Conservation (phyloP, 2,797 vertebrate genomes). For the Mycteria americana region DNA sequence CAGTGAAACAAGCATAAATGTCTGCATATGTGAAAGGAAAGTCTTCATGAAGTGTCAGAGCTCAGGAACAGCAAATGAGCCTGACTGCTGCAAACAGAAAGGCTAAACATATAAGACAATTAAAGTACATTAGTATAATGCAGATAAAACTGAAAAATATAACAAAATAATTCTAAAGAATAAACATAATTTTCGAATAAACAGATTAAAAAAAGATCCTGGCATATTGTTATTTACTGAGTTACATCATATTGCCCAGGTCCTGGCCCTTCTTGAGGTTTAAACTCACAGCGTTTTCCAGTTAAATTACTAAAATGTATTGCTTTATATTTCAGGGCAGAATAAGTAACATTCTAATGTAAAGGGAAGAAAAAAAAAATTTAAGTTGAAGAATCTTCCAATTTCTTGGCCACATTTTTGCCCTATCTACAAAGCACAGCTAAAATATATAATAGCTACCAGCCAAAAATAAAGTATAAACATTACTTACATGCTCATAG, state of each 20-base stretch:
- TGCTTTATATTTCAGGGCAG: constrained; percentile 59
- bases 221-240: constrained; percentile 35
- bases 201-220: background rate
- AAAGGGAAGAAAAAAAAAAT: background rate
- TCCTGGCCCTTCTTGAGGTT: background rate
- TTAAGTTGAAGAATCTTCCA: background rate
- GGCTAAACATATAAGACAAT: background rate
- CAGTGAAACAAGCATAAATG: background rate
- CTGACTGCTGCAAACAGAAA: background rate
- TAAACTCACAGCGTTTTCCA: constrained; percentile 45
- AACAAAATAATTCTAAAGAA: background rate
- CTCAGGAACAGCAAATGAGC: background rate
- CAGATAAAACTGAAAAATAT: fast-evolving
- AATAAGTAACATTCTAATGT: background rate
- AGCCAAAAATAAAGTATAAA: background rate
- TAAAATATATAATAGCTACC: background rate
- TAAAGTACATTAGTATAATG: background rate
- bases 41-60: background rate
- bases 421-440: background rate
- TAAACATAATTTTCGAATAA: background rate
- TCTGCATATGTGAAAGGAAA: background rate
- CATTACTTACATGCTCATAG: background rate
- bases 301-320: constrained; percentile 45
- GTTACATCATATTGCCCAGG: constrained; percentile 51
- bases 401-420: background rate